These are phyloP conservation scores for Aphaenogaster ashmeadi DNA, from an alignment of 1,140 invertebrate genomes.

Conservation along the genomic window DNA sequence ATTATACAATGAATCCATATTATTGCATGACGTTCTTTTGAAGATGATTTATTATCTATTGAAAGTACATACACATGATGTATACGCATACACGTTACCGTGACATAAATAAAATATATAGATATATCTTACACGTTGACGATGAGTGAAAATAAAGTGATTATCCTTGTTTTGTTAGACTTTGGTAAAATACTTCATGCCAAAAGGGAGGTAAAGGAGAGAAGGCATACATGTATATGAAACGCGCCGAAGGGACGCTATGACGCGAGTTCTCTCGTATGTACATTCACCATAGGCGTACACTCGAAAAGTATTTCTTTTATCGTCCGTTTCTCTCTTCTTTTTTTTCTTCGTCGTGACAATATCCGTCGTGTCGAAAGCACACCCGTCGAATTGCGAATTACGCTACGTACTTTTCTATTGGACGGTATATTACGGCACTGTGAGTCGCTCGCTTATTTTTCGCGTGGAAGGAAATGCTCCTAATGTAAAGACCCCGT, in stretches of 20 bases:
- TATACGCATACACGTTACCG: constrained; percentile 51
- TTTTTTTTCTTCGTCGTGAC: not conserved
- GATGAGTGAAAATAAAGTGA: constrained; percentile 66
- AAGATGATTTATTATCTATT: constrained; percentile 66
- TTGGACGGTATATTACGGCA: constrained; percentile 72
- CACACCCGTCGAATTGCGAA: constrained; percentile 48
- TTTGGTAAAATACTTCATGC: constrained; percentile 68
- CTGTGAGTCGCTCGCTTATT: constrained; percentile 31
- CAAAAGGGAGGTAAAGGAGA: constrained; percentile 37
- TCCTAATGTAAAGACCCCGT: too few relatives aligned
- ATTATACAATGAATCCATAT: not conserved
- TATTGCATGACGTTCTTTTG: constrained; percentile 8
- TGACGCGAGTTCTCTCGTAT: constrained; percentile 1
- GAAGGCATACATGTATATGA: constrained; percentile 13
- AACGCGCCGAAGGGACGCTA: not conserved
- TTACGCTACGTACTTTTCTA: constrained; percentile 66
- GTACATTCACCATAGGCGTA: not conserved
- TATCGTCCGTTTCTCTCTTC: not conserved
- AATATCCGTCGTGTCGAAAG: constrained; percentile 38
- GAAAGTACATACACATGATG: constrained; percentile 59
- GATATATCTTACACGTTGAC: constrained; percentile 66
- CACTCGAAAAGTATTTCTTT: constrained; percentile 19
- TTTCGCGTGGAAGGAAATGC: not conserved
- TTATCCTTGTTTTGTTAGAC: constrained; percentile 62
- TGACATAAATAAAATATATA: constrained; percentile 72